Conservation (phyloP, 2,797 vertebrate species). For the Manis crassicaudata region DNA sequence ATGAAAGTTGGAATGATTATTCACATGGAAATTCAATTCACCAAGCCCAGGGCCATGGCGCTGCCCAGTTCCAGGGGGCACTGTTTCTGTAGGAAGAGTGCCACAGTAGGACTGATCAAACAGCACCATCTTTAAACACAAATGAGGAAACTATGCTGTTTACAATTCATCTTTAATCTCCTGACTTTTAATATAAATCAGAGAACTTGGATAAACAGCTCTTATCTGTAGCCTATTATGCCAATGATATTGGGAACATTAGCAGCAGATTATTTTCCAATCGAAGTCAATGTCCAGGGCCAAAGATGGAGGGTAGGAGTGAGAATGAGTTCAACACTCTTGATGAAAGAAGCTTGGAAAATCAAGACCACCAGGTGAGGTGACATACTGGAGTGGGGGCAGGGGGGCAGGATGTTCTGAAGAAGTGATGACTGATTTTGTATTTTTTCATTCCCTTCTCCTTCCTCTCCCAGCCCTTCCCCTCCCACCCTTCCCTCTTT, state of each 20-base stretch:
- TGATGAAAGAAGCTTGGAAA: slow-evolving; percentile 25
- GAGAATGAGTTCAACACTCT: neutral
- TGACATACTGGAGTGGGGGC: neutral
- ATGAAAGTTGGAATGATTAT: neutral
- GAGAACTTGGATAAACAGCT: neutral
- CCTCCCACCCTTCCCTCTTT: neutral
- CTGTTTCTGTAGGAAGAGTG: neutral
- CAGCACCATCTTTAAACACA: neutral
- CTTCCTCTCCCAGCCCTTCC: neutral
- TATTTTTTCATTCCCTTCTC: neutral
- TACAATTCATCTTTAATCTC: neutral
- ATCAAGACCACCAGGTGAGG: neutral
- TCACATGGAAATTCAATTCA: neutral
- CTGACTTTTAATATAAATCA: slow-evolving; percentile 36
- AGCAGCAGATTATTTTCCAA: slow-evolving; percentile 36
- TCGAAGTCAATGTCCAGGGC: neutral
- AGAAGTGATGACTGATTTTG: neutral
- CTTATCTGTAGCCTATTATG: slow-evolving; percentile 9
- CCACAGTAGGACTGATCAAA: neutral
- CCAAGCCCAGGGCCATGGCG: neutral
- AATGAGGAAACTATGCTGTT: neutral
- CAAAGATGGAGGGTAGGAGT: neutral
- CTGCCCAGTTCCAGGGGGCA: neutral
- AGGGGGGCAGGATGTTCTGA: neutral
- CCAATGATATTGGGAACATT: neutral